Evolutionary conservation across 1,140 invertebrate genomes (phyloP), one percentile per base, ranked within the genome.

Genomic region (Apocrypta bakeri): DNA sequence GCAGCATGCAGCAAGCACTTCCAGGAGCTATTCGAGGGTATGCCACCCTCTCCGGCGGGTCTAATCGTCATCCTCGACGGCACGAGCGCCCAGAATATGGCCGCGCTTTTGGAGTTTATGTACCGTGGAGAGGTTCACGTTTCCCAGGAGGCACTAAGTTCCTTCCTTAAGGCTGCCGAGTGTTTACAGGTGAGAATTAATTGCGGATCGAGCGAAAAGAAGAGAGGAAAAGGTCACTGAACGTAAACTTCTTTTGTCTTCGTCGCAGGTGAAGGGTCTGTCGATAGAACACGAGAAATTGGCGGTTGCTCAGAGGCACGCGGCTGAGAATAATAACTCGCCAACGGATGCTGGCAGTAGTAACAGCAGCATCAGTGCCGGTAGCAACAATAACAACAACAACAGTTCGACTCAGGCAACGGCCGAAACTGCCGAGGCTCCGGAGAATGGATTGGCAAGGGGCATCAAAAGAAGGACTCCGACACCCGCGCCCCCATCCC

Each of bases 1-100:
- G 97, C 97, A 86, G 97, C 97, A 90, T 98, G 97, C 92, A 98
- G 97, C 92, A 97, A 97, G 91, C 97, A 98, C 91, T 97, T 98
- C 92, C 97, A 97, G 88, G 96, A 97, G 92, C 91, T 98, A 81
- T 98, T 98, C 93, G 96, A 98, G 93, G 95, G 95, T 82, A 97
- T 97, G 87, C 97, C 97, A 80, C 93, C 95, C 27, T 95, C 95
- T 91, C 95, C 96, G 88, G 95, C 95, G 87, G 95, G 96, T 84
- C 94, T 96, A 87, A 95, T 97, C 87, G 96, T 98, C 86, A 97
- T 98, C 88, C 93, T 98, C 88, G 97, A 97, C 92, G 96, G 96
- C 79, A 98, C 97, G 81, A 95, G 95, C 82, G 96, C 96, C 61
- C 94, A 96, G 87, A 97, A 98, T 90, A 97, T 98, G 96, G 95